Evolutionary conservation across 2,113 vertebrate genomes (phyloP).

Genomic region (Antechinus stuartii): DNA sequence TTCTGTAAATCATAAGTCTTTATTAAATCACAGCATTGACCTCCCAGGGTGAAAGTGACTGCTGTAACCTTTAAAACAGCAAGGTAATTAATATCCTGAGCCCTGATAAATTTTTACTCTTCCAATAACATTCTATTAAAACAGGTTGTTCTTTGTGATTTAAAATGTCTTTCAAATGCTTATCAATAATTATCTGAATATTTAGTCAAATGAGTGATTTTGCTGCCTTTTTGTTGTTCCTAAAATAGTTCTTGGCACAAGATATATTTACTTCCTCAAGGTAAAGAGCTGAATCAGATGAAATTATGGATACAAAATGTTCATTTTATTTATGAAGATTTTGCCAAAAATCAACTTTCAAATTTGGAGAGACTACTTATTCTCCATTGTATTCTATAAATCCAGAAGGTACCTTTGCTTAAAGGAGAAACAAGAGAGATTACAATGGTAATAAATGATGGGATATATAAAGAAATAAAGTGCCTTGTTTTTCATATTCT

Average conservation of each 20-base stretch:
- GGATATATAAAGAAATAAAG: not conserved
- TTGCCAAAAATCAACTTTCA: constrained; percentile 30
- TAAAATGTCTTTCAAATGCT: constrained; percentile 56
- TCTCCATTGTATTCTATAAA: fast-evolving
- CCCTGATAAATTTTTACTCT: constrained; percentile 7
- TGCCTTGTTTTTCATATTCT: not conserved
- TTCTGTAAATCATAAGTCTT: constrained; percentile 37
- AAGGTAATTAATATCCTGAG: constrained; percentile 63
- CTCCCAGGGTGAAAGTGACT: constrained; percentile 16
- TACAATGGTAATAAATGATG: not conserved
- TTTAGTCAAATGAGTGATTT: constrained; percentile 37
- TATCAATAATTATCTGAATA: constrained; percentile 44
- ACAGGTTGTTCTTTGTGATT: constrained; percentile 37
- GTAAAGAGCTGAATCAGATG: constrained; percentile 27
- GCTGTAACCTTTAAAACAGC: constrained; percentile 38
- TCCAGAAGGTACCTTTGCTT: not conserved
- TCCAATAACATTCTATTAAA: constrained; percentile 39
- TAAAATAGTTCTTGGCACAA: constrained; percentile 13
- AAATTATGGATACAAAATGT: constrained; percentile 47
- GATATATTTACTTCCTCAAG: constrained; percentile 58
- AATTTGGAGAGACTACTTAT: not conserved
- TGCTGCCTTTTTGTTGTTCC: constrained; percentile 22
- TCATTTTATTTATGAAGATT: constrained; percentile 32
- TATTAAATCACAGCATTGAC: constrained; percentile 46
- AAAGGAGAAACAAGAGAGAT: not conserved